Conservation (phyloP, 2,113 vertebrate species). For the Phaethornis superciliosus region DNA sequence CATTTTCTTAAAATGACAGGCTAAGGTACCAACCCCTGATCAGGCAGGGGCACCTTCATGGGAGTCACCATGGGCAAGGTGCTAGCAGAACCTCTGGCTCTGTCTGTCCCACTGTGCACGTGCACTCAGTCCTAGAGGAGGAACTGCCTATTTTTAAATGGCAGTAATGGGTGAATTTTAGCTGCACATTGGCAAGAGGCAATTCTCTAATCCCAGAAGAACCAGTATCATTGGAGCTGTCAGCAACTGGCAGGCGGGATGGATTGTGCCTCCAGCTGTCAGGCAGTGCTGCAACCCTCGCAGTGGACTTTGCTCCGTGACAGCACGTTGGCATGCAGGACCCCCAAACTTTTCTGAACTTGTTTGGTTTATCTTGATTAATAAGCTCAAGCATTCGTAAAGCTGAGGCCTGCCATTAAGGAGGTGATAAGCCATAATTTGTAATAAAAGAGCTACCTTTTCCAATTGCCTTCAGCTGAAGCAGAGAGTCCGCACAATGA, state of each 20-base stretch:
- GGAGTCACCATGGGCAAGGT: background rate
- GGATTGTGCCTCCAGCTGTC: background rate
- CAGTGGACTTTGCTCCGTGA: background rate
- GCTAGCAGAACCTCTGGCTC: accelerated
- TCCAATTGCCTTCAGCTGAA: conserved; percentile 74
- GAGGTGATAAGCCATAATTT: conserved; percentile 83
- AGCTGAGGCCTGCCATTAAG: conserved; percentile 74
- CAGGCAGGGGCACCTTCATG: background rate
- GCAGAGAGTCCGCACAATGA: conserved; percentile 77
- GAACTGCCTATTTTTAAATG: background rate
- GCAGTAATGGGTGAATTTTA: background rate
- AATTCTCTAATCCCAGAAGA: conserved; percentile 45
- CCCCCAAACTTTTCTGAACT: conserved; percentile 18
- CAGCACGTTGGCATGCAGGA: background rate
- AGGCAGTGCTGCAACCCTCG: background rate
- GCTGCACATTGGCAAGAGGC: conserved; percentile 17
- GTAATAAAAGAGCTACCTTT: conserved; percentile 83
- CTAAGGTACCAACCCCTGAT: accelerated
- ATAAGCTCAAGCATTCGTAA: conserved; percentile 66
- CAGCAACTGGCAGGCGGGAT: conserved; percentile 17
- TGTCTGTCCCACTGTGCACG: background rate
- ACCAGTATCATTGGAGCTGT: conserved; percentile 23
- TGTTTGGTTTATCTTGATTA: conserved; percentile 49
- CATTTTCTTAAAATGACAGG: background rate
- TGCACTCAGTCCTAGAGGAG: background rate